phyloP scores from a whole-genome alignment of 1,140 invertebrate species.

The Laupala kohalensis region DNA sequence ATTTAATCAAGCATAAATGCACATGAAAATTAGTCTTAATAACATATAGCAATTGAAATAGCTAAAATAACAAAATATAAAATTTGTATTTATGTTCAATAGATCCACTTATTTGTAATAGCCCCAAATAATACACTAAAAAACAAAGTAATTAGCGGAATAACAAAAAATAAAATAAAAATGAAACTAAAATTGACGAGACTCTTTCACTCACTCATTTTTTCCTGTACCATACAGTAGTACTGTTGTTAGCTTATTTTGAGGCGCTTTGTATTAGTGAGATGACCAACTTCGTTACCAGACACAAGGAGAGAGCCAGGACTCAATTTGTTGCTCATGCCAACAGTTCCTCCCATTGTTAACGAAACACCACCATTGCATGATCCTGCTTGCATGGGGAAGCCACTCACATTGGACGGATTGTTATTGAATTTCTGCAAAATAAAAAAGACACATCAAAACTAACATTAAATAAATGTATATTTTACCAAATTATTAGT shows the following conservation, averaged over 20 bases:
- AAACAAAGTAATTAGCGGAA: not conserved
- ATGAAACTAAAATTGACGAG: not conserved
- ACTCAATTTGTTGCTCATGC: not conserved
- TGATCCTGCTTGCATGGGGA: not conserved
- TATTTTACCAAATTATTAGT: too few species aligned
- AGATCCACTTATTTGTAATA: not conserved
- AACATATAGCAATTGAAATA: too few species aligned
- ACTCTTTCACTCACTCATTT: not conserved
- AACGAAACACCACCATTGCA: conserved; percentile 9
- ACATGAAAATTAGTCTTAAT: too few species aligned
- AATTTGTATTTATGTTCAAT: not conserved
- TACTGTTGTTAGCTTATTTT: conserved; percentile 13
- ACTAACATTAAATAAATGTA: too few species aligned
- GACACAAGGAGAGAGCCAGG: not conserved
- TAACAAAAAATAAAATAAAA: not conserved
- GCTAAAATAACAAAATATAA: not conserved
- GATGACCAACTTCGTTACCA: not conserved
- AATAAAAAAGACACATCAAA: not conserved
- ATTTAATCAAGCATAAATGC: too few species aligned
- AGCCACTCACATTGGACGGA: conserved; percentile 10
- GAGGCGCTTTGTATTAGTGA: conserved; percentile 7
- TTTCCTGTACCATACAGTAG: not conserved
- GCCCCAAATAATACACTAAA: not conserved
- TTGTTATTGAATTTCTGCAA: conserved; percentile 11
- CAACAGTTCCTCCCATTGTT: conserved; percentile 4